phyloP scores from a whole-genome alignment of 2,113 vertebrate genomes.

The Pygoscelis antarcticus region DNA sequence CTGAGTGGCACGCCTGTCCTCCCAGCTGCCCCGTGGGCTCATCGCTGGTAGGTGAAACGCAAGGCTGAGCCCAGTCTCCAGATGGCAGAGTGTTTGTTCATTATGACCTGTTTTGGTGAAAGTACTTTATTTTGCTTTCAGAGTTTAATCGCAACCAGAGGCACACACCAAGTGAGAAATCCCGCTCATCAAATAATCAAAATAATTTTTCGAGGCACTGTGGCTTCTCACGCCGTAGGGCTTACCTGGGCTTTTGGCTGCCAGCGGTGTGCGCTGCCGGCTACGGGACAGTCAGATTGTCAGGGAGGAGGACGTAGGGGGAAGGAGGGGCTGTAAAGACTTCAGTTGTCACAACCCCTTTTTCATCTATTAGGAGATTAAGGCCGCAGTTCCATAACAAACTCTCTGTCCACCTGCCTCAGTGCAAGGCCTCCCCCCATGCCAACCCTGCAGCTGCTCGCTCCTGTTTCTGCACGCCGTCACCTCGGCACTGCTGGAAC shows the following conservation, averaged over 20 bases:
- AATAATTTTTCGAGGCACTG: background rate
- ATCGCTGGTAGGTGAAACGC: fast-evolving
- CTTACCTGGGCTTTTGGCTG: background rate
- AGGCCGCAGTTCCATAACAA: fast-evolving
- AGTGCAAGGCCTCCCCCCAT: background rate
- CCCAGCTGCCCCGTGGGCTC: fast-evolving
- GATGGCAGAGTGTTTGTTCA: background rate
- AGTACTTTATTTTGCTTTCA: background rate
- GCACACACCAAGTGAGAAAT: background rate
- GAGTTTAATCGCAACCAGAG: background rate
- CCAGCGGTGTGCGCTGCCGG: background rate
- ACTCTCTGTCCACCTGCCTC: background rate
- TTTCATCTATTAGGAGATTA: background rate
- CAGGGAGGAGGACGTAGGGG: background rate
- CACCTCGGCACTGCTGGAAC: background rate
- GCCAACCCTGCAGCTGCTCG: fast-evolving
- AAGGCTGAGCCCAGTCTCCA: background rate
- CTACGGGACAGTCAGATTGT: background rate
- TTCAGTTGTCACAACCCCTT: background rate
- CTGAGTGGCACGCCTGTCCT: too few relatives aligned
- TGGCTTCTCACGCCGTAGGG: background rate
- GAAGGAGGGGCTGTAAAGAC: background rate
- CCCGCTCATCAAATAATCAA: fast-evolving
- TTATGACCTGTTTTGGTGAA: background rate
- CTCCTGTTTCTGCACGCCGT: fast-evolving